These are phyloP conservation scores for Actias luna DNA, from an alignment of 2,888 invertebrate genomes.

Conservation along the genomic window DNA sequence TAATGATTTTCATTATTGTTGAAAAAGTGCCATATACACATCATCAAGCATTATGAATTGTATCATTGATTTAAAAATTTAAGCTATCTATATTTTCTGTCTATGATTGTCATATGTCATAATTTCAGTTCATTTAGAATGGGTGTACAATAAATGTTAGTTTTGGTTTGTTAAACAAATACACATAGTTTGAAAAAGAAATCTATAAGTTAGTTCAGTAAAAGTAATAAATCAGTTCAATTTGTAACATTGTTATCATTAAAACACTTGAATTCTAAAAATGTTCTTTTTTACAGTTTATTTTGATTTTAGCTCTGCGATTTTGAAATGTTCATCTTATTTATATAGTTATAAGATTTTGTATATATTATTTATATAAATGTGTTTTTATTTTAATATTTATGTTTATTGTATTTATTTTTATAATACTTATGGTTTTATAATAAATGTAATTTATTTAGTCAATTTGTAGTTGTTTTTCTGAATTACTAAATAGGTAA, in stretches of 20 bases:
- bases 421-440: not conserved
- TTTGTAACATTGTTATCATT: no score
- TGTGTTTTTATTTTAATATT: constrained; percentile 6
- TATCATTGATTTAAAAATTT: not conserved
- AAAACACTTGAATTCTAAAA: no score
- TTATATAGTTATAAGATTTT: not conserved
- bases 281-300: not conserved
- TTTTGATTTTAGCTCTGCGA: not conserved
- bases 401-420: not conserved
- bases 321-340: not conserved
- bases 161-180: not conserved
- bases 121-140: not conserved
- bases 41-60: no score
- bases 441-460: not conserved
- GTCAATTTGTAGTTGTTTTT: not conserved
- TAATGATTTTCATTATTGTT: not conserved
- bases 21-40: not conserved
- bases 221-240: no score
- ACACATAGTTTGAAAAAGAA: no score
- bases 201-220: not conserved
- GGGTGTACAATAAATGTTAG: not conserved
- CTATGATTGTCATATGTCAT: not conserved
- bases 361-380: constrained; percentile 1
- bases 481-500: not conserved
- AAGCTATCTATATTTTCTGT: not conserved